Conservation (phyloP, 2,888 invertebrate species). For the Adelphocoris suturalis region DNA sequence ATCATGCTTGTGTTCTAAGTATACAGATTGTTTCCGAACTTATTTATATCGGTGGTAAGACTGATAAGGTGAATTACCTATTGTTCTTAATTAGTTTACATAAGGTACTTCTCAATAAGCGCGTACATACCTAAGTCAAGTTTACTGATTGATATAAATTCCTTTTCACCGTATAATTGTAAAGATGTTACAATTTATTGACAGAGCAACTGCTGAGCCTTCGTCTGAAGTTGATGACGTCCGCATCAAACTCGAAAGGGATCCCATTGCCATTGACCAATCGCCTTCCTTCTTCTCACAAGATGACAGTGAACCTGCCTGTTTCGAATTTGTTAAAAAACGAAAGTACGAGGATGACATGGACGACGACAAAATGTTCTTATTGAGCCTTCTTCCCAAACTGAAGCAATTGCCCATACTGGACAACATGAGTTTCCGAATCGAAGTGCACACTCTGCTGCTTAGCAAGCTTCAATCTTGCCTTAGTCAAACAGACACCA, state of each 20-base stretch:
- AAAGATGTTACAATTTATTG: not conserved
- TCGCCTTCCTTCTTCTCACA: constrained; percentile 1
- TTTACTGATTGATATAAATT: too few species aligned
- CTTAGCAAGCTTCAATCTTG: constrained; percentile 66
- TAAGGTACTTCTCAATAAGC: too few species aligned
- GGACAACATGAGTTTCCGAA: constrained; percentile 73
- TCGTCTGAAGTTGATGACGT: constrained; percentile 33
- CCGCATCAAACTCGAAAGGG: constrained; percentile 69
- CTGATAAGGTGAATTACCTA: too few species aligned
- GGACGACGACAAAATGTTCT: constrained; percentile 74
- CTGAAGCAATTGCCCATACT: constrained; percentile 71
- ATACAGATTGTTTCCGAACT: too few species aligned
- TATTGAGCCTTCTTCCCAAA: constrained; percentile 73
- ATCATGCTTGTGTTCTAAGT: too few species aligned
- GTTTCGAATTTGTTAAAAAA: constrained; percentile 51
- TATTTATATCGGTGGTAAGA: too few species aligned
- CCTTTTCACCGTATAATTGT: too few species aligned
- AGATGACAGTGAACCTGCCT: constrained; percentile 38
- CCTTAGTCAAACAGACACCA: constrained; percentile 14
- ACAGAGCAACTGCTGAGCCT: constrained; percentile 59
- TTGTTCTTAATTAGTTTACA: too few species aligned
- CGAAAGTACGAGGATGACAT: constrained; percentile 59
- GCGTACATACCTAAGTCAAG: too few species aligned
- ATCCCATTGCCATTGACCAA: constrained; percentile 58
- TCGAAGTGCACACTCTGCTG: constrained; percentile 73